Evolutionary conservation across 2,113 vertebrate genomes (phyloP).

Genomic region (Seriola quinqueradiata): DNA sequence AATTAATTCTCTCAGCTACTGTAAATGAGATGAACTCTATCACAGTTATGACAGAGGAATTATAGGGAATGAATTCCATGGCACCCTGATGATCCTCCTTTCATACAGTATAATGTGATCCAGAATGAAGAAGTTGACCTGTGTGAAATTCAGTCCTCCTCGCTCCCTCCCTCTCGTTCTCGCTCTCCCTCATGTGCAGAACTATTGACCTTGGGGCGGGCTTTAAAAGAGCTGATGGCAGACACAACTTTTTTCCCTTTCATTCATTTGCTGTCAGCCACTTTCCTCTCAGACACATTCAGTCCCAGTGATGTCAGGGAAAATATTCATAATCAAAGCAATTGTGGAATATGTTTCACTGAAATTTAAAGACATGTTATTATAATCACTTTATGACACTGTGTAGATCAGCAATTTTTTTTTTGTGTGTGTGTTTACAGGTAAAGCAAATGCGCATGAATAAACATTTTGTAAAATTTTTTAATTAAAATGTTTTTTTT

Average conservation of each 20-base stretch:
- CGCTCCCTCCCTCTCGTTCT: background rate
- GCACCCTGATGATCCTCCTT: constrained; percentile 58
- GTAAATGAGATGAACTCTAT: constrained; percentile 72
- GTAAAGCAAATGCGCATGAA: background rate
- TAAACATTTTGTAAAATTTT: background rate
- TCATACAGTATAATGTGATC: constrained; percentile 46
- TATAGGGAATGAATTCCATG: constrained; percentile 61
- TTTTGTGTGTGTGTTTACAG: background rate
- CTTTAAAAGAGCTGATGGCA: constrained; percentile 49
- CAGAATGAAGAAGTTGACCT: constrained; percentile 45
- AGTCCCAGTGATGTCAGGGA: constrained; percentile 11
- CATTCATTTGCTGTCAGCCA: constrained; percentile 30
- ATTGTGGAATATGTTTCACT: background rate
- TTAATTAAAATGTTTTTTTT: too few relatives aligned
- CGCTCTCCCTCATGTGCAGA: constrained; percentile 9
- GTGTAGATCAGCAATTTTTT: background rate
- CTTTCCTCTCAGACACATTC: background rate
- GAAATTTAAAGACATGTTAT: background rate
- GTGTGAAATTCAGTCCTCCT: constrained; percentile 23
- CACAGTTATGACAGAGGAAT: constrained; percentile 65
- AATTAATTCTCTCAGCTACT: constrained; percentile 62
- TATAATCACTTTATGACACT: constrained; percentile 1
- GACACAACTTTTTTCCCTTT: constrained; percentile 27
- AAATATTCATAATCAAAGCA: constrained; percentile 15
- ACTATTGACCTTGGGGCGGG: constrained; percentile 59